Evolutionary conservation across 2,888 invertebrate species (phyloP).

Genomic region (Eurytoma californica): DNA sequence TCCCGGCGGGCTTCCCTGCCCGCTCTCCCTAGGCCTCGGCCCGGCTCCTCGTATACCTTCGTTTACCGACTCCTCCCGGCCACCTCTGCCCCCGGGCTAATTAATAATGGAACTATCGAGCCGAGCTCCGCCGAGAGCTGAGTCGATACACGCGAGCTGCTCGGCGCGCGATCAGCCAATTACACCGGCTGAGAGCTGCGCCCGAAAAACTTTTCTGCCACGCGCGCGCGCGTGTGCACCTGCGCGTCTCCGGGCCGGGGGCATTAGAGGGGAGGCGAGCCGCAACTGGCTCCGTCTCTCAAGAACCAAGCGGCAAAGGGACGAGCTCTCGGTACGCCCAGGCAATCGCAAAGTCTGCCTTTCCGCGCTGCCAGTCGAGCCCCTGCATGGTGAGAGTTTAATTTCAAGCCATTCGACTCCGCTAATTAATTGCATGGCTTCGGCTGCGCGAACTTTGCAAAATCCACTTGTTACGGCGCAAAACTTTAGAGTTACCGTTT

Average conservation of each 20-base stretch:
- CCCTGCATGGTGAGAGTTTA: neutral
- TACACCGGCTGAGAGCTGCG: conserved; percentile 2
- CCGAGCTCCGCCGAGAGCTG: neutral
- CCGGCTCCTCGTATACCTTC: neutral
- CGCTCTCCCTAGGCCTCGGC: neutral
- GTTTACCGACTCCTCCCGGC: neutral
- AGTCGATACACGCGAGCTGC: neutral
- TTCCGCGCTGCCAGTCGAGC: neutral
- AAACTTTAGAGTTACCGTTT: too few species aligned
- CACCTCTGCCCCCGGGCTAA: conserved; percentile 9
- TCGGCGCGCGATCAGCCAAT: conserved; percentile 13
- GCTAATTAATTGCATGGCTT: too few species aligned
- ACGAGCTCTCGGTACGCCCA: conserved; percentile 20
- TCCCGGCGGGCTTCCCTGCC: neutral
- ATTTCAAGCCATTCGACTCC: neutral
- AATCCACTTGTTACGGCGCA: too few species aligned
- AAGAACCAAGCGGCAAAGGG: conserved; percentile 15
- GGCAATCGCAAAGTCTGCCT: conserved; percentile 12
- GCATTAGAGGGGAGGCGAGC: conserved; percentile 9
- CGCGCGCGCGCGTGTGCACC: neutral
- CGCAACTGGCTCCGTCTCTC: neutral
- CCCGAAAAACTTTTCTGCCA: conserved; percentile 4
- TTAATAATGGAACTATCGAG: conserved; percentile 49
- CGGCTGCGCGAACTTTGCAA: too few species aligned
- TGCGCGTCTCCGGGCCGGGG: neutral